Evolutionary conservation across 2,797 vertebrate species (phyloP).

Genomic region (Diceros bicornis): DNA sequence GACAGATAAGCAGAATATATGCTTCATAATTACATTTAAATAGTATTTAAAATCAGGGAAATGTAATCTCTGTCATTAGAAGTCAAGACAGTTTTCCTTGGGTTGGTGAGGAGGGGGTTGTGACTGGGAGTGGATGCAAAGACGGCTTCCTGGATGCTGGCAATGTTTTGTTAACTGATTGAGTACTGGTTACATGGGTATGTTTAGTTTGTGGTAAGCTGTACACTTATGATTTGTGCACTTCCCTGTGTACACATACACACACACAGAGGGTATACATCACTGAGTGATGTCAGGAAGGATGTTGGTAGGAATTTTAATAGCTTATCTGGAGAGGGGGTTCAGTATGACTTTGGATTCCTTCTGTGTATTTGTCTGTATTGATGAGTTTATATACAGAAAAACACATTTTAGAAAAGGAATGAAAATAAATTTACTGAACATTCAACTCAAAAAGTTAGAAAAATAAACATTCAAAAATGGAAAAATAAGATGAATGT

Average conservation of each 20-base stretch:
- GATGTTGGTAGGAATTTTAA: background rate
- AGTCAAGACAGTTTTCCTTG: background rate
- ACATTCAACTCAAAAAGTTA: background rate
- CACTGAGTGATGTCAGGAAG: background rate
- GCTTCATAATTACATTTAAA: background rate
- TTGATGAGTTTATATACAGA: background rate
- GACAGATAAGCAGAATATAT: background rate
- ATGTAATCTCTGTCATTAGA: background rate
- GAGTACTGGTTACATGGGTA: background rate
- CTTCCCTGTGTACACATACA: background rate
- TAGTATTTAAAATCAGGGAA: background rate
- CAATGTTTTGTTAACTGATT: background rate
- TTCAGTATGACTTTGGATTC: background rate
- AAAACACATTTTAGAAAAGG: background rate
- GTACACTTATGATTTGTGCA: background rate
- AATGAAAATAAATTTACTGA: background rate
- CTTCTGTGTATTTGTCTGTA: background rate
- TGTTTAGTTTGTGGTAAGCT: background rate
- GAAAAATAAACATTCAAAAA: constrained; percentile 27
- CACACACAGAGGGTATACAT: background rate
- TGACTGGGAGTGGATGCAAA: background rate
- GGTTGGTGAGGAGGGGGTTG: background rate
- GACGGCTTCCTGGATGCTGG: background rate
- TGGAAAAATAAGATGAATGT: background rate
- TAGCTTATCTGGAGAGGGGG: background rate